Evolutionary conservation across 2,888 invertebrate genomes (phyloP).

Genomic region (Melanophora roralis): DNA sequence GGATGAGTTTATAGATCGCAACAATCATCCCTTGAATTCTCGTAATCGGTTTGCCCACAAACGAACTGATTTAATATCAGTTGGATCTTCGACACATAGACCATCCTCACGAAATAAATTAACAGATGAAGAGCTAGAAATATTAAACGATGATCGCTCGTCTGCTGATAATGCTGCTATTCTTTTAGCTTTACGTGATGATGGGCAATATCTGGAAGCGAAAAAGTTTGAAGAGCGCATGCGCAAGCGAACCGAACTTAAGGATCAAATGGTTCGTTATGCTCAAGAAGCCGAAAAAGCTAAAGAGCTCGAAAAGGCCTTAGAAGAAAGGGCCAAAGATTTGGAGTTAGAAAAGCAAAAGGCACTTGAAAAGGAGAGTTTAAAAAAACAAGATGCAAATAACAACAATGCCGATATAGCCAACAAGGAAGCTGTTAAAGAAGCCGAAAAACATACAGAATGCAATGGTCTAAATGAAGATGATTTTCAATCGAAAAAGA

Average conservation of each 20-base stretch:
- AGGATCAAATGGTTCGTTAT: constrained; percentile 90
- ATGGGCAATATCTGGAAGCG: constrained; percentile 77
- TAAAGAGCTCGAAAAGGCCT: constrained; percentile 68
- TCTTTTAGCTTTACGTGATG: constrained; percentile 74
- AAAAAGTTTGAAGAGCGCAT: constrained; percentile 83
- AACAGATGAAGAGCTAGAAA: constrained; percentile 74
- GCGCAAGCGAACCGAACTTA: constrained; percentile 88
- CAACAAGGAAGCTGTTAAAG: constrained; percentile 43
- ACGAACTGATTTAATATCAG: constrained; percentile 62
- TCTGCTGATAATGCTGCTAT: constrained; percentile 80
- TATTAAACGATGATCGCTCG: constrained; percentile 77
- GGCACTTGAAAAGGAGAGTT: constrained; percentile 43
- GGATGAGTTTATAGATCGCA: constrained; percentile 53
- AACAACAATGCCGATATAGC: constrained; percentile 44
- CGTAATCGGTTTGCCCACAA: constrained; percentile 72
- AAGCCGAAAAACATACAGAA: constrained; percentile 39
- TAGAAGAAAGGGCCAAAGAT: constrained; percentile 63
- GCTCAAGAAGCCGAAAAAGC: constrained; percentile 84
- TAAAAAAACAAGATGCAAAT: constrained; percentile 40
- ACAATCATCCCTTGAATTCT: constrained; percentile 63
- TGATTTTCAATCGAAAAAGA: constrained; percentile 44
- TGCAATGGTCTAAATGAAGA: constrained; percentile 50
- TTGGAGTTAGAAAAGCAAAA: constrained; percentile 25
- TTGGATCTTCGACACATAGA: constrained; percentile 65
- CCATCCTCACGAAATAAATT: constrained; percentile 69